These are phyloP conservation scores for Callyntrura guangdongensis DNA, from an alignment of 2,888 invertebrate genomes.

Conservation along the genomic window DNA sequence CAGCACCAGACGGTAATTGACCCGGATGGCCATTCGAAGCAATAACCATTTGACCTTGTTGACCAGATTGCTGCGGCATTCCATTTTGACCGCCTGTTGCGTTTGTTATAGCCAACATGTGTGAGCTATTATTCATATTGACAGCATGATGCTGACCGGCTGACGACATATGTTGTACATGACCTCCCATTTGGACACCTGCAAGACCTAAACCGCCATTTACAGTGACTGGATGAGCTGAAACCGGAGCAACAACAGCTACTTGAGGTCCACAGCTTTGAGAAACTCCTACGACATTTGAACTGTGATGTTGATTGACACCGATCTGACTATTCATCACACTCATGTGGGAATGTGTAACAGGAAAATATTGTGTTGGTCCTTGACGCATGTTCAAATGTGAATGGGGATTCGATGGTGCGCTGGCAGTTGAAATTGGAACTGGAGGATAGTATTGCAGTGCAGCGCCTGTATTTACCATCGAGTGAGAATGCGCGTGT, in stretches of 20 bases:
- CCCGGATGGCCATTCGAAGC: constrained; percentile 65
- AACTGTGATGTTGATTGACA: constrained; percentile 76
- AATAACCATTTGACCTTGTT: constrained; percentile 73
- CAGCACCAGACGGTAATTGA: constrained; percentile 60
- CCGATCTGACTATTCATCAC: constrained; percentile 80
- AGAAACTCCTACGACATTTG: constrained; percentile 76
- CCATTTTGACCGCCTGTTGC: constrained; percentile 69
- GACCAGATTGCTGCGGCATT: constrained; percentile 68
- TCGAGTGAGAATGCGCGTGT: constrained; percentile 78
- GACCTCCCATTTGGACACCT: constrained; percentile 70
- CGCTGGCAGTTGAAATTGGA: constrained; percentile 82
- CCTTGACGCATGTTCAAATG: constrained; percentile 80
- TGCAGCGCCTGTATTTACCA: constrained; percentile 84
- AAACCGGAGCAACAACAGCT: constrained; percentile 79
- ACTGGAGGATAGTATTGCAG: constrained; percentile 84
- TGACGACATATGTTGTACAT: constrained; percentile 74
- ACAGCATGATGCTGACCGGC: constrained; percentile 75
- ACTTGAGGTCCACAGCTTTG: constrained; percentile 77
- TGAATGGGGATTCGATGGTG: constrained; percentile 68
- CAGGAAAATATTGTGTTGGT: constrained; percentile 82
- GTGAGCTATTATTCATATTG: constrained; percentile 71
- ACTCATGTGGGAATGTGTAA: constrained; percentile 81
- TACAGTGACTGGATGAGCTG: constrained; percentile 79
- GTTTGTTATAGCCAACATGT: constrained; percentile 79
- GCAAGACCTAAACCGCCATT: constrained; percentile 70